These are phyloP conservation scores for Nephrotoma flavescens DNA, from an alignment of 2,888 invertebrate genomes.

Conservation along the genomic window DNA sequence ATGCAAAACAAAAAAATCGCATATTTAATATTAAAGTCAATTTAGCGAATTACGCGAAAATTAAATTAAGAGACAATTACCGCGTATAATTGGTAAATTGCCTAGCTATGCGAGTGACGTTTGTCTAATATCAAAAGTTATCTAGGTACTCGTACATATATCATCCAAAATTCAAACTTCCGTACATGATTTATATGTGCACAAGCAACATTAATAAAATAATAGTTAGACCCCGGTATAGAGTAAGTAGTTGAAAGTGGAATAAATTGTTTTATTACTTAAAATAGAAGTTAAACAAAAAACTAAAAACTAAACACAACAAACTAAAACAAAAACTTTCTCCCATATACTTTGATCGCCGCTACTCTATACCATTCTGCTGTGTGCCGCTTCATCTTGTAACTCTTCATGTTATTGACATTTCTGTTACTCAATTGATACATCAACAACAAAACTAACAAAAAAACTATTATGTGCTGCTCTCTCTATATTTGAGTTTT, in stretches of 20 bases:
- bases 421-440: neutral
- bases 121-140: neutral
- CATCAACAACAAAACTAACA: neutral
- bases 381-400: neutral
- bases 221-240: neutral
- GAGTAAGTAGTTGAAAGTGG: neutral
- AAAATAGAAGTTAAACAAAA: neutral
- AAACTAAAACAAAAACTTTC: neutral
- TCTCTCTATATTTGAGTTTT: neutral
- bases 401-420: neutral
- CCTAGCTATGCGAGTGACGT: neutral
- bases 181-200: neutral
- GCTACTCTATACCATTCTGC: neutral
- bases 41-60: neutral
- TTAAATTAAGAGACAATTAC: neutral
- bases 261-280: neutral
- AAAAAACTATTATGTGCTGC: neutral
- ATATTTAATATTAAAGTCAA: neutral
- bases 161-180: neutral
- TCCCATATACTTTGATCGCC: neutral
- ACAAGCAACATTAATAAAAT: neutral
- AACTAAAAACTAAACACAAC: no score
- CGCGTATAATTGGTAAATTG: neutral
- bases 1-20: neutral
- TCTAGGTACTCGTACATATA: no score